Evolutionary conservation across 2,888 invertebrate species (phyloP), one percentile per base, ranked within the genome.

Genomic region (Dryomyza anilis): DNA sequence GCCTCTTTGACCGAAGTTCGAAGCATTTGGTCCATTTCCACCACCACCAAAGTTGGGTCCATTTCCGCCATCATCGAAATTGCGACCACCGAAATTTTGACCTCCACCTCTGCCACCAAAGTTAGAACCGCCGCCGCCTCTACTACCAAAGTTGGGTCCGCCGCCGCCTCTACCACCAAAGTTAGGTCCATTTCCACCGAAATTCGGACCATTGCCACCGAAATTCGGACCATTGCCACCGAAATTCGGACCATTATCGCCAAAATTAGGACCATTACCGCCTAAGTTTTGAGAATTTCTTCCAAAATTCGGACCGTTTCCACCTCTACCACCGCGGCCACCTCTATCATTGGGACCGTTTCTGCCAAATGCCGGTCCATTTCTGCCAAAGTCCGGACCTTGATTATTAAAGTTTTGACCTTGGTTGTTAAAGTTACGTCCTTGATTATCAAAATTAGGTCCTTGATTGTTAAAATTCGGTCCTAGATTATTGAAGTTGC

Each of bases 1-100:
- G n/a, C n/a, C n/a, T n/a, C n/a, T n/a, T n/a, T 67, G 65, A 8
- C 72, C 73, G 8, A 71, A 71, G 50, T 67, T 71, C 63, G 70
- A 33, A 57, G 63, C 14, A 67, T 66, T 30, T n/a, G 50, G n/a
- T 2, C 58, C 57, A 29, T 39, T 58, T 52, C 43, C 43, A 58
- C 65, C 64, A 58, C 50, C n/a, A 52, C 16, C 68, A 63, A 71
- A 68, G 14, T 58, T 65, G 12, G 68, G 65, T 12, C 67, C 68
- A 64, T 63, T 67, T 12, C 70, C 67, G 39, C 64, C 52, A 50
- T 64, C 39, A 19, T 62, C 53, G 1, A 53, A 29, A n/a, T n/a
- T n/a, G n/a, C n/a, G n/a, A n/a, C n/a, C n/a, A n/a, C n/a, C n/a
- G n/a, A n/a, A n/a, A n/a, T n/a, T n/a, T n/a, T n/a, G n/a, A n/a